Evolutionary conservation across 2,113 vertebrate species (phyloP).

Genomic region (Aptenodytes patagonicus): DNA sequence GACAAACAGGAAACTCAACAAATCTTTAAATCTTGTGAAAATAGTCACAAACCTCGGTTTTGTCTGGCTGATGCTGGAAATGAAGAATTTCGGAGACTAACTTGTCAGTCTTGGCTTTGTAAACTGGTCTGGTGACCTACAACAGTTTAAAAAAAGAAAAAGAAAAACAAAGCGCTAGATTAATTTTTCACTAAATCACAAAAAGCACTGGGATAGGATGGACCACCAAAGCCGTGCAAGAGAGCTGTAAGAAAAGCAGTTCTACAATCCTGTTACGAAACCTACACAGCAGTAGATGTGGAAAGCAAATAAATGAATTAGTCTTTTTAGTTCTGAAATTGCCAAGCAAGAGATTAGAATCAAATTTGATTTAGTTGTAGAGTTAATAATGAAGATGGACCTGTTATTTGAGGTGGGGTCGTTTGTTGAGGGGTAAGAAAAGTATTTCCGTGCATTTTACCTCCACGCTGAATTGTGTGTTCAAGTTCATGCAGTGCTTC

Average conservation of each 20-base stretch:
- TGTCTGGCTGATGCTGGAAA: conserved; percentile 64
- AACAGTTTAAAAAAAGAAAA: neutral
- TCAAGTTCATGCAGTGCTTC: conserved; percentile 69
- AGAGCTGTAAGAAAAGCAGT: neutral
- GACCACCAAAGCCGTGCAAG: neutral
- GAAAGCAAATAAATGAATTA: neutral
- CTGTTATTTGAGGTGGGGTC: neutral
- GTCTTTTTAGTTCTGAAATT: conserved; percentile 24
- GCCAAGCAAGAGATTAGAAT: neutral
- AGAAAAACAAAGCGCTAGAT: neutral
- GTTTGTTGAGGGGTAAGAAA: neutral
- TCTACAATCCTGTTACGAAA: neutral
- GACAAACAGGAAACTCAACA: neutral
- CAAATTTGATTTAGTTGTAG: neutral
- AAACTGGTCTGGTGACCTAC: conserved; percentile 77
- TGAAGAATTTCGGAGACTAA: conserved; percentile 66
- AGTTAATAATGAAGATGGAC: neutral
- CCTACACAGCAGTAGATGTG: neutral
- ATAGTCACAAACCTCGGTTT: conserved; percentile 47
- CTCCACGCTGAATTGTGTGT: conserved; percentile 74
- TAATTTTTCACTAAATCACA: neutral
- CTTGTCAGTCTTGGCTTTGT: conserved; percentile 63
- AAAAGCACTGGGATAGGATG: neutral
- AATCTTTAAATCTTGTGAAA: neutral
- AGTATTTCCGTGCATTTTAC: conserved; percentile 66